phyloP scores from a whole-genome alignment of 2,797 vertebrate species.

The Triplophysa yarkandensis region DNA sequence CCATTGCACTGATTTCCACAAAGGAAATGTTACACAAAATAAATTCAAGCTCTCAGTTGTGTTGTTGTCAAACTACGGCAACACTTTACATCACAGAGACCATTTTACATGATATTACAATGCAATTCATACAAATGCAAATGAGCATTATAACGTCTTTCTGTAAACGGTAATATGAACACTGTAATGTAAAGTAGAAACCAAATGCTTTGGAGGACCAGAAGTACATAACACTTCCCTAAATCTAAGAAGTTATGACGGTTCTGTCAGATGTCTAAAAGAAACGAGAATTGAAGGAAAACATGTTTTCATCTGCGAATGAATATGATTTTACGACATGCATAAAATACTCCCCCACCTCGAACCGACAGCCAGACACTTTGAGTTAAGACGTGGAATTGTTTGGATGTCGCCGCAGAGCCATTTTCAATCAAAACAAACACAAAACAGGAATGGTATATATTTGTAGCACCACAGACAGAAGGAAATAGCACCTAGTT shows the following conservation, averaged over 20 bases:
- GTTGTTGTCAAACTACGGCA: background rate
- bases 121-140: background rate
- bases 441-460: conserved; percentile 68
- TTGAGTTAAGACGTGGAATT: conserved; percentile 60
- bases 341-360: conserved; percentile 57
- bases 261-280: conserved; percentile 1
- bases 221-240: conserved; percentile 76
- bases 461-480: conserved; percentile 91
- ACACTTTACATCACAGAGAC: conserved; percentile 8
- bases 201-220: conserved; percentile 45
- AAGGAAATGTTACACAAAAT: conserved; percentile 34
- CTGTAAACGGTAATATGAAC: background rate
- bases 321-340: conserved; percentile 64
- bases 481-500: conserved; percentile 89
- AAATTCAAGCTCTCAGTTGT: conserved; percentile 15
- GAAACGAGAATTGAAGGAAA: conserved; percentile 48
- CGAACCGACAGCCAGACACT: conserved; percentile 52
- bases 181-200: conserved; percentile 19
- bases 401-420: conserved; percentile 67
- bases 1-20: conserved; percentile 56
- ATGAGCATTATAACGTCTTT: background rate
- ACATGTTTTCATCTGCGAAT: conserved; percentile 53
- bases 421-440: conserved; percentile 63
- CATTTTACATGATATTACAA: background rate
- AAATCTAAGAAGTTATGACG: conserved; percentile 64